Conservation (phyloP, 2,797 vertebrate species). For the Euthynnus affinis region DNA sequence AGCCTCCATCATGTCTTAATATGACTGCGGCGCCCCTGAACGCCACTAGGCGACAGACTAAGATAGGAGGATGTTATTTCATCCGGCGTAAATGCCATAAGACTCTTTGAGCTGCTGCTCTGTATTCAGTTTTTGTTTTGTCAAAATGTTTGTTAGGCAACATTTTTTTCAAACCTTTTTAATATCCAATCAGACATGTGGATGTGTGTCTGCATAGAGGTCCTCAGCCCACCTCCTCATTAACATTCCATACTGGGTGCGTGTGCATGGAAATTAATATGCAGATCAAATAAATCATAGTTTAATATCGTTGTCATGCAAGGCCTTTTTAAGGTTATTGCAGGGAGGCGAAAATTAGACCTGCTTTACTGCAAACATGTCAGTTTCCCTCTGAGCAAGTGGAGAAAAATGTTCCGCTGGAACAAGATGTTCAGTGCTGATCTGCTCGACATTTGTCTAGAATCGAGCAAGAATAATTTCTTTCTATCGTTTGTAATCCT, state of each 20-base stretch:
- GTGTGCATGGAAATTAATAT: conserved; percentile 47
- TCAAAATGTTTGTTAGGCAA: conserved; percentile 23
- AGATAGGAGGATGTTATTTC: conserved; percentile 20
- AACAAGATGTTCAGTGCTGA: conserved; percentile 27
- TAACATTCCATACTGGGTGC: conserved; percentile 16
- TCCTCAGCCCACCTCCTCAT: conserved; percentile 29
- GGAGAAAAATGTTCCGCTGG: not conserved
- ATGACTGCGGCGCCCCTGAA: conserved; percentile 12
- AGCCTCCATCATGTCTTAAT: not conserved
- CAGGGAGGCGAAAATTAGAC: not conserved
- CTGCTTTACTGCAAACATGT: conserved; percentile 5
- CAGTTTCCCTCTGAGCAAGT: not conserved
- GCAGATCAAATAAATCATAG: conserved; percentile 53
- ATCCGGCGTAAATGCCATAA: conserved; percentile 34
- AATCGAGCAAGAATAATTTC: not conserved
- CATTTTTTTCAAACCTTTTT: conserved; percentile 36
- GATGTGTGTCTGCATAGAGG: not conserved
- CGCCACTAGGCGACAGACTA: conserved; percentile 61
- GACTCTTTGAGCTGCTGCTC: conserved; percentile 21
- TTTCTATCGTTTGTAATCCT: not conserved
- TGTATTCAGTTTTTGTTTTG: conserved; percentile 20
- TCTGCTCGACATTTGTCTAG: not conserved
- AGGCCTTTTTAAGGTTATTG: conserved; percentile 37
- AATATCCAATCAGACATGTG: conserved; percentile 19
- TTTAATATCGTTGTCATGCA: conserved; percentile 41